Percentiles rank a stretch among this genome's conserved stretches.
These are phyloP conservation scores for Eupsittula cactorum DNA, from an alignment of 2,113 vertebrate genomes.

Conservation along the genomic window DNA sequence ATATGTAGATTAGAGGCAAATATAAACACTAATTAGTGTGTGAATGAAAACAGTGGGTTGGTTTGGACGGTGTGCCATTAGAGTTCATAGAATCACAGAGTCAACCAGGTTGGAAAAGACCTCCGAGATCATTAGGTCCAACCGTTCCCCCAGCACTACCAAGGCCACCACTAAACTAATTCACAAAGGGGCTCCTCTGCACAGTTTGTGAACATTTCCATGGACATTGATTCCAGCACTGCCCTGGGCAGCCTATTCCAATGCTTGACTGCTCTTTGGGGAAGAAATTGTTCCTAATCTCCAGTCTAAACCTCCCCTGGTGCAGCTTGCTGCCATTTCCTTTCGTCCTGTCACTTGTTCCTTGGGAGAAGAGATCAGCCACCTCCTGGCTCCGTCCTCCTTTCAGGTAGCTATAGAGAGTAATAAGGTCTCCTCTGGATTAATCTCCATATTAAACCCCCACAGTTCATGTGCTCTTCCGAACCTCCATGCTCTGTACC, in stretches of 20 bases:
- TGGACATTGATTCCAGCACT: not conserved
- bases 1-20: not conserved
- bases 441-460: not conserved
- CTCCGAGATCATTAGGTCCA: not conserved
- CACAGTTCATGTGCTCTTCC: not conserved
- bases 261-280: not conserved
- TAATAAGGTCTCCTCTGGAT: not conserved
- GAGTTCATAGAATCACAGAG: not conserved
- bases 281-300: not conserved
- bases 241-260: not conserved
- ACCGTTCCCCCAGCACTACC: not conserved
- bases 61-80: not conserved
- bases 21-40: not conserved
- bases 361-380: not conserved
- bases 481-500: rapidly evolving
- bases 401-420: not conserved
- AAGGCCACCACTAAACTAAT: not conserved
- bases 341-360: not conserved
- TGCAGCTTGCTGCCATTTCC: not conserved
- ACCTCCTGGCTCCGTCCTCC: not conserved
- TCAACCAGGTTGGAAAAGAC: not conserved
- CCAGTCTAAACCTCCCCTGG: not conserved
- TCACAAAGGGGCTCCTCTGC: not conserved
- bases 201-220: not conserved
- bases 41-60: not conserved